Percentiles rank a stretch among this genome's conserved stretches.
Conservation (phyloP, 2,888 invertebrate genomes). For the Arrhopalites spinosus region DNA sequence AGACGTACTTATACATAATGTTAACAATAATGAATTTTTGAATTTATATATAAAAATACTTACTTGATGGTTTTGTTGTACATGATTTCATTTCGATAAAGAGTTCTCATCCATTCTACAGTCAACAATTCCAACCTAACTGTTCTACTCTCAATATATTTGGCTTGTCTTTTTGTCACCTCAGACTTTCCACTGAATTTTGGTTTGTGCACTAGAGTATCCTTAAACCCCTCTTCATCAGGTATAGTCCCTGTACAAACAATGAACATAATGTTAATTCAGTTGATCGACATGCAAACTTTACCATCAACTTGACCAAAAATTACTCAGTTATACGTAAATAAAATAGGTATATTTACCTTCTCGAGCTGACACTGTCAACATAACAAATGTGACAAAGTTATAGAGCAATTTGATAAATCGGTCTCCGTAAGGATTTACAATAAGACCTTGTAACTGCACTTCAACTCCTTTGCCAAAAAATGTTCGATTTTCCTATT, state of each 20-base stretch:
- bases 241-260: neutral
- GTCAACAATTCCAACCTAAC: neutral
- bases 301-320: neutral
- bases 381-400: constrained; percentile 29
- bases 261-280: neutral
- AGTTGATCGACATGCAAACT: neutral
- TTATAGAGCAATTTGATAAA: constrained; percentile 22
- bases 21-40: no score
- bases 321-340: neutral
- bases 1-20: no score
- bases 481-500: constrained; percentile 21
- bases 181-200: constrained; percentile 18
- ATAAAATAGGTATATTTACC: neutral
- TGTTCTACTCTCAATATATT: neutral
- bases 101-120: neutral
- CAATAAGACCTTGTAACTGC: constrained; percentile 36
- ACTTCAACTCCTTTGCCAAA: constrained; percentile 15
- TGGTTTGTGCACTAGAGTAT: constrained; percentile 4
- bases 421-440: constrained; percentile 35
- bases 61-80: neutral
- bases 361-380: neutral
- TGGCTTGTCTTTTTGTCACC: constrained; percentile 19
- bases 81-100: neutral
- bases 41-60: neutral
- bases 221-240: neutral